These are phyloP conservation scores for Hozukius guyotensis DNA, from an alignment of 2,797 vertebrate genomes.

Conservation along the genomic window DNA sequence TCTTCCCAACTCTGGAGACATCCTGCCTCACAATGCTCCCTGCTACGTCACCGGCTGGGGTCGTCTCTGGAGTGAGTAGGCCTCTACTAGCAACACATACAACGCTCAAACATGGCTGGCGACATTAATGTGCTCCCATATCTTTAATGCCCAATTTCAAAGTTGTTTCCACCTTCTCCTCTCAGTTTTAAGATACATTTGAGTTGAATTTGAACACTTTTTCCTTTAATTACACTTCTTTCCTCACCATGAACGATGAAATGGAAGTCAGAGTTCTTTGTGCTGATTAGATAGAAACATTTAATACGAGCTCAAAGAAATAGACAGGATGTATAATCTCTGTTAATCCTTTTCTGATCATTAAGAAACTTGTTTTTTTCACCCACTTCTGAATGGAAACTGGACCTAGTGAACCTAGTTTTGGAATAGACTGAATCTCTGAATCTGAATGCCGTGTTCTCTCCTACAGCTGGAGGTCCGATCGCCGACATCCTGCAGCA, in stretches of 20 bases:
- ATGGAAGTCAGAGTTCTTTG: not conserved
- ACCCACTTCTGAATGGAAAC: not conserved
- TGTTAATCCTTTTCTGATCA: not conserved
- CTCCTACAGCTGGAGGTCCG: constrained; percentile 86
- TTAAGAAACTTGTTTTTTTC: not conserved
- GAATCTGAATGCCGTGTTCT: constrained; percentile 8
- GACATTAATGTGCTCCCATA: not conserved
- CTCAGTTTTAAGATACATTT: not conserved
- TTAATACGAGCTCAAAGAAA: not conserved
- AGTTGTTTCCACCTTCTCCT: not conserved
- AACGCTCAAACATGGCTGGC: not conserved
- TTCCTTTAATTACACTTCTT: not conserved
- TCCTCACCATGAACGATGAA: not conserved
- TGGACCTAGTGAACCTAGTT: not conserved
- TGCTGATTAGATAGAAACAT: not conserved
- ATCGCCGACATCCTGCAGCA: constrained; percentile 88
- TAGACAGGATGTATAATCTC: not conserved
- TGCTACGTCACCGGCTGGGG: constrained; percentile 94
- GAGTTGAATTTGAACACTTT: not conserved
- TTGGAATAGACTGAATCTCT: not conserved
- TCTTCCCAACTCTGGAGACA: constrained; percentile 75
- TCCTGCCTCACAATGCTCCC: constrained; percentile 75
- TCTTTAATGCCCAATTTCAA: not conserved
- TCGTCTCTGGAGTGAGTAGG: constrained; percentile 82
- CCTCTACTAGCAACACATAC: constrained; percentile 6